Evolutionary conservation across 2,797 vertebrate genomes (phyloP).

Genomic region (Enteromius treurensis): DNA sequence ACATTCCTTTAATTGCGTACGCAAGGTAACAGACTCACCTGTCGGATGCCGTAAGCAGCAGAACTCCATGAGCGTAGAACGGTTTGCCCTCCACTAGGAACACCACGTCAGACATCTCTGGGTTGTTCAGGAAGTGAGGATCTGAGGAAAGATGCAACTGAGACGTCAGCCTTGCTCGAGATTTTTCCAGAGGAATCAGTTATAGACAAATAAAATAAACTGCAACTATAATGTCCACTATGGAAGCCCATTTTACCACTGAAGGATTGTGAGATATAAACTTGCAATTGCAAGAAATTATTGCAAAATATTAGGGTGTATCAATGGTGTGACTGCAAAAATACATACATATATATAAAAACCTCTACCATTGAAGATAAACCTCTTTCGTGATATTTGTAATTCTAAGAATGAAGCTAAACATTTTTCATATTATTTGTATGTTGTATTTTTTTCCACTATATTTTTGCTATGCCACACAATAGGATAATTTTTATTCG

Average conservation of each 20-base stretch:
- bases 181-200: neutral
- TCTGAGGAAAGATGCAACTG: conserved; percentile 72
- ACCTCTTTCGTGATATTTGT: no score
- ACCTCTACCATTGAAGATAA: no score
- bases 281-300: no score
- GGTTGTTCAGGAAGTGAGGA: conserved; percentile 96
- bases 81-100: conserved; percentile 93
- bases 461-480: no score
- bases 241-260: neutral
- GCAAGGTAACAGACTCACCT: conserved; percentile 75
- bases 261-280: no score
- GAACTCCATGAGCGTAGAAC: conserved; percentile 94
- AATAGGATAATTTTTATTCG: no score
- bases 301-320: no score
- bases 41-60: conserved; percentile 94
- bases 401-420: no score
- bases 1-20: neutral
- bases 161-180: neutral
- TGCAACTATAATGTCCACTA: neutral
- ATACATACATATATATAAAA: no score
- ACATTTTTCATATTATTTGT: no score
- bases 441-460: no score
- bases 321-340: no score
- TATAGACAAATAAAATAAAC: neutral
- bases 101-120: conserved; percentile 96